Percentiles rank a stretch among this genome's conserved stretches.
These are phyloP conservation scores for Loris lydekkerianus DNA, from an alignment of 2,797 vertebrate genomes.

Conservation along the genomic window DNA sequence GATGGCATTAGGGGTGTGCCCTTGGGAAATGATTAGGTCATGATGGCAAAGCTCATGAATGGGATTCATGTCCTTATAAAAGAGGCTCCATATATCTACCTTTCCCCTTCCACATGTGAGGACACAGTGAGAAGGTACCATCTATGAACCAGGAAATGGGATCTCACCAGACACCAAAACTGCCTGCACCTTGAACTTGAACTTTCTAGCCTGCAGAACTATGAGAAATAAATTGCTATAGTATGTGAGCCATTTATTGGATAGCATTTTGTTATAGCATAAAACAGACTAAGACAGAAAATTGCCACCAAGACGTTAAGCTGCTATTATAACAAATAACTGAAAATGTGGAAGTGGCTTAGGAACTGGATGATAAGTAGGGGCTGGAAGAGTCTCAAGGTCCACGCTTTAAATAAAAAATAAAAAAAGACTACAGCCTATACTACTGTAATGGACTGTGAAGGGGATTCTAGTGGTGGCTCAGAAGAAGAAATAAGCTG, in stretches of 20 bases:
- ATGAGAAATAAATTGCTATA: background rate
- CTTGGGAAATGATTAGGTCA: background rate
- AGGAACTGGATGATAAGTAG: background rate
- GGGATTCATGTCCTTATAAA: background rate
- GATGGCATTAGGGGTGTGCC: background rate
- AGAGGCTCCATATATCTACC: background rate
- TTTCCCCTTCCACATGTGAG: background rate
- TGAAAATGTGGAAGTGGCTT: background rate
- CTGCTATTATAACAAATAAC: background rate
- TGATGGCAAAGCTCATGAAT: background rate
- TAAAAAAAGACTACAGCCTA: background rate
- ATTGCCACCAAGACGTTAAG: background rate
- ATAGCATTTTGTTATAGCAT: background rate
- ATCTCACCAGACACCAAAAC: background rate
- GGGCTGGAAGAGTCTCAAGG: background rate
- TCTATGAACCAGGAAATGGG: background rate
- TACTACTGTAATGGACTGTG: background rate
- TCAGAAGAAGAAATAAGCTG: background rate
- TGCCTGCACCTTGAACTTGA: background rate
- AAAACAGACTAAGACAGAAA: background rate
- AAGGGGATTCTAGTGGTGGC: background rate
- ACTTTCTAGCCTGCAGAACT: background rate
- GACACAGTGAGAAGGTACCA: background rate
- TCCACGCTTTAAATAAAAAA: background rate
- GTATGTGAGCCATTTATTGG: background rate